Percentiles rank a stretch among this genome's conserved stretches.
Evolutionary conservation across 2,797 vertebrate genomes (phyloP).

Genomic region (Fistularia commersonii): DNA sequence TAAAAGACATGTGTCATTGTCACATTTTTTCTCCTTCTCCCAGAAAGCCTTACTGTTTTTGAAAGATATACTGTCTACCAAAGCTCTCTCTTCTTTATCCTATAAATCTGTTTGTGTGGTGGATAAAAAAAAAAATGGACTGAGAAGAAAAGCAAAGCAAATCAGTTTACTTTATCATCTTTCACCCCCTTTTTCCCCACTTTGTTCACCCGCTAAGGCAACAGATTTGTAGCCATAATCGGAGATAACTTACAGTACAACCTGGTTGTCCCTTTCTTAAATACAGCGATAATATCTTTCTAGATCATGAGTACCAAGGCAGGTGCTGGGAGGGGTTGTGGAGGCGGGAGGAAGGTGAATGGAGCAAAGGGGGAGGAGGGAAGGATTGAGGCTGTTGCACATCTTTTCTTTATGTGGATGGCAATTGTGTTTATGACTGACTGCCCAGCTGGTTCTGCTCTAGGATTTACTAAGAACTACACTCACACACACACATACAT

Average conservation of each 20-base stretch:
- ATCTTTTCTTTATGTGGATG: conserved; percentile 73
- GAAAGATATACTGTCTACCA: conserved; percentile 69
- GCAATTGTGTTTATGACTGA: conserved; percentile 71
- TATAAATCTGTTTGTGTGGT: conserved; percentile 62
- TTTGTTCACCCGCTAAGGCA: conserved; percentile 20
- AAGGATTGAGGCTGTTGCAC: conserved; percentile 59
- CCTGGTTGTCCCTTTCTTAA: conserved; percentile 74
- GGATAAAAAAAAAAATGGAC: conserved; percentile 67
- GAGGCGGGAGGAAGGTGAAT: conserved; percentile 8
- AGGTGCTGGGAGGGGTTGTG: conserved; percentile 3
- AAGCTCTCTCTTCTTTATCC: conserved; percentile 64
- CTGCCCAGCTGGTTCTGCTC: conserved; percentile 55
- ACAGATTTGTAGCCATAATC: conserved; percentile 73
- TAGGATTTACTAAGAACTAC: conserved; percentile 64
- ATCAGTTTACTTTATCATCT: conserved; percentile 69
- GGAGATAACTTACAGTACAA: conserved; percentile 74
- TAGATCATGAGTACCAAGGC: conserved; percentile 51
- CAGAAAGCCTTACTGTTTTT: conserved; percentile 58
- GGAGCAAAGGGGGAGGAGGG: conserved; percentile 27
- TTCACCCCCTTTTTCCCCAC: conserved; percentile 28
- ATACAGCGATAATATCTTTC: conserved; percentile 72
- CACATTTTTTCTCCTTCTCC: conserved; percentile 50
- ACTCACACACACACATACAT: conserved; percentile 8
- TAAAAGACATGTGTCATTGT: conserved; percentile 67
- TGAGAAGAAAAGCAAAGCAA: conserved; percentile 58